Evolutionary conservation across 2,888 invertebrate species (phyloP).

Genomic region (Agriopis aurantiaria): DNA sequence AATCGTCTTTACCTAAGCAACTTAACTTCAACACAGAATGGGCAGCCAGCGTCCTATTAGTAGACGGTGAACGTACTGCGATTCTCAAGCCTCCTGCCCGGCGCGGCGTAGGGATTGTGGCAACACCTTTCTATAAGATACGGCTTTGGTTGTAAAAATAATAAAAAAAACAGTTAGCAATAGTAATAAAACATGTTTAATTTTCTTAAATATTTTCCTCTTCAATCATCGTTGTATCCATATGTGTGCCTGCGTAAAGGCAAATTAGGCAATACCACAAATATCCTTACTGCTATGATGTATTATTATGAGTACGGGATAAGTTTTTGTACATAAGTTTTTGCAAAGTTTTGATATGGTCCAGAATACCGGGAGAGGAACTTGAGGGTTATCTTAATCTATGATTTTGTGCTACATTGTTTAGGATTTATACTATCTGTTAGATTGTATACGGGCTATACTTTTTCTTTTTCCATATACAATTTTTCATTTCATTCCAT

Average conservation of each 20-base stretch:
- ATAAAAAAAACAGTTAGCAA: too few species aligned
- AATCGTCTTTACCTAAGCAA: too few species aligned
- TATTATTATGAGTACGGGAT: constrained; percentile 11
- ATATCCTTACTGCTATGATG: constrained; percentile 32
- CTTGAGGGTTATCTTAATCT: constrained; percentile 64
- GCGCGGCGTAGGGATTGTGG: too few species aligned
- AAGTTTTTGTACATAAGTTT: constrained; percentile 41
- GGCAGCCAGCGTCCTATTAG: too few species aligned
- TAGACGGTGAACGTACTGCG: too few species aligned
- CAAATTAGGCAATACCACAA: not conserved
- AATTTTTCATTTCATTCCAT: too few species aligned
- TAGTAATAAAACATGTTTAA: too few species aligned
- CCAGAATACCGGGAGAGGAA: constrained; percentile 42
- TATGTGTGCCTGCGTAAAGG: not conserved
- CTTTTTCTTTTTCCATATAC: not conserved
- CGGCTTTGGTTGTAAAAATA: too few species aligned
- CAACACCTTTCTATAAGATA: too few species aligned
- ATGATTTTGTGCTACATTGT: constrained; percentile 45
- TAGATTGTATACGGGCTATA: not conserved
- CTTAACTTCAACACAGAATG: too few species aligned
- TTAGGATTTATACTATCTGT: not conserved
- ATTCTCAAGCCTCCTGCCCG: too few species aligned
- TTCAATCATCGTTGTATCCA: not conserved
- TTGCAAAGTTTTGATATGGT: constrained; percentile 47
- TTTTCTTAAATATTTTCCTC: too few species aligned